Evolutionary conservation across 2,888 invertebrate genomes (phyloP).

Genomic region (Charanyca ferruginea): DNA sequence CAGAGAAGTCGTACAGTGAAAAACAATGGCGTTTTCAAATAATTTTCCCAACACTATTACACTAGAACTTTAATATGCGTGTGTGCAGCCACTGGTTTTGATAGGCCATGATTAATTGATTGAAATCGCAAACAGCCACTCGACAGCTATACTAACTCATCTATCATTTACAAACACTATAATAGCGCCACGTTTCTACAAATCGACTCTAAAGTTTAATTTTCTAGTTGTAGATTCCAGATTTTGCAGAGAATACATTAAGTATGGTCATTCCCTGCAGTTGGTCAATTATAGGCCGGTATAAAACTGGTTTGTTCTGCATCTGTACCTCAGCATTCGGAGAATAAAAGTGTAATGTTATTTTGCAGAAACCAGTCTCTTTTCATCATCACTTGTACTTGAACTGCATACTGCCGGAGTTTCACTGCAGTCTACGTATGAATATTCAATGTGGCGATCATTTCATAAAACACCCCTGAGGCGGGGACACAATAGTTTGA

Average conservation of each 20-base stretch:
- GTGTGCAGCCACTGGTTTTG: slow-evolving; percentile 25
- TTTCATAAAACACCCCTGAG: slow-evolving; percentile 53
- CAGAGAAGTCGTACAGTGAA: too few relatives aligned
- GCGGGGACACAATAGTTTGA: slow-evolving; percentile 32
- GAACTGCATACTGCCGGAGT: slow-evolving; percentile 18
- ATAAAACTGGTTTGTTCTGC: too few relatives aligned
- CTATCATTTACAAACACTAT: slow-evolving; percentile 50
- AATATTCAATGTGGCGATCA: slow-evolving; percentile 58
- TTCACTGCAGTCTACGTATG: slow-evolving; percentile 52
- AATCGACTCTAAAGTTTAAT: slow-evolving; percentile 41
- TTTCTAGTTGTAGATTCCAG: slow-evolving; percentile 1
- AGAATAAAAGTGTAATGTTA: background rate
- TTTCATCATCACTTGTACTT: slow-evolving; percentile 23
- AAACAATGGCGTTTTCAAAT: slow-evolving; percentile 15
- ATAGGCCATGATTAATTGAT: slow-evolving; percentile 55
- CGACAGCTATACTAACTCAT: slow-evolving; percentile 30
- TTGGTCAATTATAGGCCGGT: too few relatives aligned
- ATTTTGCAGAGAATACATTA: too few relatives aligned
- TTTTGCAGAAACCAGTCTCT: slow-evolving; percentile 13
- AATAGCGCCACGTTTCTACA: slow-evolving; percentile 28
- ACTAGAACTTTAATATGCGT: slow-evolving; percentile 2
- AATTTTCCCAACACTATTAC: slow-evolving; percentile 18
- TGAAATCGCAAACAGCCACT: slow-evolving; percentile 54
- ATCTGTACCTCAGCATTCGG: background rate
- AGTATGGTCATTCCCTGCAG: too few relatives aligned